phyloP scores from a whole-genome alignment of 2,888 invertebrate species.

The Euzophera pinguis region DNA sequence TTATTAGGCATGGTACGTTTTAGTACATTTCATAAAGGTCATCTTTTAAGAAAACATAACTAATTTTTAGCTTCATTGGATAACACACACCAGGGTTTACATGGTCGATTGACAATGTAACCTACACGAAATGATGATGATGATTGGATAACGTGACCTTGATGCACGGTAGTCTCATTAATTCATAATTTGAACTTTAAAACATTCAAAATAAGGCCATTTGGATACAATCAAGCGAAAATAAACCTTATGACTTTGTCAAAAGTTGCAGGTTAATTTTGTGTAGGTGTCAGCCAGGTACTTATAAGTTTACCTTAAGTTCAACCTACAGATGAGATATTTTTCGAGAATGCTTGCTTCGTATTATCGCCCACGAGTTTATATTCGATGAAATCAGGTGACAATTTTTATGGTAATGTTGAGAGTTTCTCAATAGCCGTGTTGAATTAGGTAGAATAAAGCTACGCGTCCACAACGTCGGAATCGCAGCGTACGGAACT shows the following conservation, averaged over 20 bases:
- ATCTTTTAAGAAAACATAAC: too few species aligned
- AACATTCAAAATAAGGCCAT: conserved; percentile 19
- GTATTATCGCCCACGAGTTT: conserved; percentile 3
- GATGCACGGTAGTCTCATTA: conserved; percentile 16
- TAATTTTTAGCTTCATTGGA: too few species aligned
- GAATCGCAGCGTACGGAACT: too few species aligned
- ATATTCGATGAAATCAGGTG: conserved; percentile 3
- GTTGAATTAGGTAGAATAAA: not conserved
- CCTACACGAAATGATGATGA: too few species aligned
- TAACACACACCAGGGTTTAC: too few species aligned
- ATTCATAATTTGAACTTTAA: conserved; percentile 21
- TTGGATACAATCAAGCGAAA: conserved; percentile 7
- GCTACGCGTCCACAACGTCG: too few species aligned
- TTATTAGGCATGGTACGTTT: too few species aligned
- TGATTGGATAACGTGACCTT: conserved; percentile 23
- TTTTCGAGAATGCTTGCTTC: conserved; percentile 2
- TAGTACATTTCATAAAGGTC: too few species aligned
- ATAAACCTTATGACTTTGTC: conserved; percentile 12
- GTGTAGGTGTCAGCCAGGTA: conserved; percentile 19
- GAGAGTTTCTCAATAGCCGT: not conserved
- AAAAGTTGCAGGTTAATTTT: conserved; percentile 17
- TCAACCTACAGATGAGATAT: conserved; percentile 14
- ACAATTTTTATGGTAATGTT: not conserved
- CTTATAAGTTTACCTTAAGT: conserved; percentile 15
- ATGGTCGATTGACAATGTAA: too few species aligned